Evolutionary conservation across 1,140 invertebrate species (phyloP).

Genomic region (Lepidurus couesii): DNA sequence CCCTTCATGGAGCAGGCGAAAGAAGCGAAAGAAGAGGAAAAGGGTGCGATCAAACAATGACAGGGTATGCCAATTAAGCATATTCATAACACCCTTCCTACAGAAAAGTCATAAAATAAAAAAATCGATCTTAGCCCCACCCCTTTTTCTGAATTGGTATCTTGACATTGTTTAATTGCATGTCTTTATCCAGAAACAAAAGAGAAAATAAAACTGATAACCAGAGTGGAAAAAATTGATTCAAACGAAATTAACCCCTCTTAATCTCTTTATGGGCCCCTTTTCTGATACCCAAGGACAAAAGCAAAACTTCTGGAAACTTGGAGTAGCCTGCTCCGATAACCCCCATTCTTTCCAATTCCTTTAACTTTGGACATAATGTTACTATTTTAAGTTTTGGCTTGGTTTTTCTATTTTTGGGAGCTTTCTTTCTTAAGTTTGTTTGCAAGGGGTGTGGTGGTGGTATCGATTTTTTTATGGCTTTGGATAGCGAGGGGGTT

Average conservation of each 20-base stretch:
- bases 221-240: not conserved
- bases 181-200: not conserved
- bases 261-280: not conserved
- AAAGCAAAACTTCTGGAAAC: not conserved
- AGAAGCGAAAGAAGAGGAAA: slow-evolving; percentile 32
- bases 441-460: slow-evolving; percentile 13
- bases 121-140: not conserved
- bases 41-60: slow-evolving; percentile 31
- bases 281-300: not conserved
- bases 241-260: not conserved
- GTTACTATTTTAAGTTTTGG: not conserved
- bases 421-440: not conserved
- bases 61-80: slow-evolving; percentile 11
- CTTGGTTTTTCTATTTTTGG: not conserved
- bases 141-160: not conserved
- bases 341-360: not conserved
- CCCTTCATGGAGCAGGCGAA: slow-evolving; percentile 27
- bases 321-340: slow-evolving; percentile 20
- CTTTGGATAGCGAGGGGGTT: slow-evolving; percentile 9
- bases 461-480: not conserved
- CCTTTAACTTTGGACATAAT: not conserved
- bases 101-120: not conserved
- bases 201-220: not conserved
- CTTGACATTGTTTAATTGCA: not conserved
- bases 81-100: not conserved